phyloP scores from a whole-genome alignment of 1,140 invertebrate genomes.

The Drosophila bocki region DNA sequence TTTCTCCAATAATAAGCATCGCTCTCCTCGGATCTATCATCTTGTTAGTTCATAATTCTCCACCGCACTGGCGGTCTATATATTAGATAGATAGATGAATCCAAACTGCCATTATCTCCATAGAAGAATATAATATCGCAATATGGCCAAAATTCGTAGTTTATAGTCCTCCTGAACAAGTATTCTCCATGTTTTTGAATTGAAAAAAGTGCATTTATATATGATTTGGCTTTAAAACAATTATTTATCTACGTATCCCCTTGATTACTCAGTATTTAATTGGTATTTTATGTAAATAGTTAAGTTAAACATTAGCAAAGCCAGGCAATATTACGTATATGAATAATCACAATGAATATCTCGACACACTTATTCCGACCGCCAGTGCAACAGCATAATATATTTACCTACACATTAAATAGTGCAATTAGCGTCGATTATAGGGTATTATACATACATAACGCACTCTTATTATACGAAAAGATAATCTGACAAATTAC shows the following conservation, averaged over 20 bases:
- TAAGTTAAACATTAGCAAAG: slow-evolving; percentile 34
- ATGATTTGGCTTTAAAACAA: slow-evolving; percentile 18
- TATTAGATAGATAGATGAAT: slow-evolving; percentile 45
- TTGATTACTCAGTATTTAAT: slow-evolving; percentile 58
- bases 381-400: slow-evolving; percentile 53
- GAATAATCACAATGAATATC: slow-evolving; percentile 21
- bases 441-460: slow-evolving; percentile 51
- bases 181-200: slow-evolving; percentile 29
- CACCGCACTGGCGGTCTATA: slow-evolving; percentile 38
- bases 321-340: slow-evolving; percentile 53
- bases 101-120: slow-evolving; percentile 55
- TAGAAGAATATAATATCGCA: slow-evolving; percentile 32
- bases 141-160: slow-evolving; percentile 47
- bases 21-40: slow-evolving; percentile 41
- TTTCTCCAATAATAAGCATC: slow-evolving; percentile 45
- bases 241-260: slow-evolving; percentile 14
- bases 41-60: slow-evolving; percentile 50
- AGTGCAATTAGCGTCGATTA: slow-evolving; percentile 78
- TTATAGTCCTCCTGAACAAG: slow-evolving; percentile 30
- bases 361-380: slow-evolving; percentile 28
- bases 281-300: slow-evolving; percentile 53
- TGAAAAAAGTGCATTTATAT: slow-evolving; percentile 19
- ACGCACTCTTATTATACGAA: slow-evolving; percentile 37
- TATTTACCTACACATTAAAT: slow-evolving; percentile 43
- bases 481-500: slow-evolving; percentile 65